Evolutionary conservation across 2,113 vertebrate species (phyloP).

Genomic region (Octodon degus): DNA sequence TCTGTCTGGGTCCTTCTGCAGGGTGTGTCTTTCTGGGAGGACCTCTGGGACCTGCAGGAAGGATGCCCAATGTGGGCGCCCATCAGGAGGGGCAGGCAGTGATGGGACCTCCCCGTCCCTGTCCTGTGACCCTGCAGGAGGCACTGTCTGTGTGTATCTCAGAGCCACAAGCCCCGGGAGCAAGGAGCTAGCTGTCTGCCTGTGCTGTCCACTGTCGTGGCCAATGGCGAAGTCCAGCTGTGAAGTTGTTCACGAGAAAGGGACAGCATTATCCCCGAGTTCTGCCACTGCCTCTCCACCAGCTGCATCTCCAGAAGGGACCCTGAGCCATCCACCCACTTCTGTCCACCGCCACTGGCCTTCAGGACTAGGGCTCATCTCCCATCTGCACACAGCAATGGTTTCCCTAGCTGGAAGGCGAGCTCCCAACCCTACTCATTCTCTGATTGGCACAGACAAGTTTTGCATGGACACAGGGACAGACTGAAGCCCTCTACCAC

Average conservation of each 20-base stretch:
- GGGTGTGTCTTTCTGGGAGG: background rate
- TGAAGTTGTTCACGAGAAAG: fast-evolving
- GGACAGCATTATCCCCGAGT: background rate
- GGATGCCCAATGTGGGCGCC: fast-evolving
- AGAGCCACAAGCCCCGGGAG: background rate
- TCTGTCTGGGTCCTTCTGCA: fast-evolving
- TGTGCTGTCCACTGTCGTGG: background rate
- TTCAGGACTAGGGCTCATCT: background rate
- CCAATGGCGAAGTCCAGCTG: fast-evolving
- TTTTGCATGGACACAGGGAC: fast-evolving
- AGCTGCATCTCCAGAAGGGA: background rate
- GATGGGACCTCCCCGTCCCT: background rate
- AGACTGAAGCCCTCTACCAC: fast-evolving
- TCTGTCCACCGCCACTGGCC: fast-evolving
- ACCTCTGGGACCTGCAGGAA: fast-evolving
- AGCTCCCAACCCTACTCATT: background rate
- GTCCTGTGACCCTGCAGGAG: fast-evolving
- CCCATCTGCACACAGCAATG: fast-evolving
- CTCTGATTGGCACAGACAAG: background rate
- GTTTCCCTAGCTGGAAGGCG: fast-evolving
- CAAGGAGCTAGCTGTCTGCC: fast-evolving
- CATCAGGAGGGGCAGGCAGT: too few species aligned
- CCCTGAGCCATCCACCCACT: fast-evolving
- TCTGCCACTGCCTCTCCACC: background rate
- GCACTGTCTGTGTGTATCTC: fast-evolving